Evolutionary conservation across 2,797 vertebrate species (phyloP), one percentile per base, ranked within the genome.

Genomic region (Fistularia tabacaria): DNA sequence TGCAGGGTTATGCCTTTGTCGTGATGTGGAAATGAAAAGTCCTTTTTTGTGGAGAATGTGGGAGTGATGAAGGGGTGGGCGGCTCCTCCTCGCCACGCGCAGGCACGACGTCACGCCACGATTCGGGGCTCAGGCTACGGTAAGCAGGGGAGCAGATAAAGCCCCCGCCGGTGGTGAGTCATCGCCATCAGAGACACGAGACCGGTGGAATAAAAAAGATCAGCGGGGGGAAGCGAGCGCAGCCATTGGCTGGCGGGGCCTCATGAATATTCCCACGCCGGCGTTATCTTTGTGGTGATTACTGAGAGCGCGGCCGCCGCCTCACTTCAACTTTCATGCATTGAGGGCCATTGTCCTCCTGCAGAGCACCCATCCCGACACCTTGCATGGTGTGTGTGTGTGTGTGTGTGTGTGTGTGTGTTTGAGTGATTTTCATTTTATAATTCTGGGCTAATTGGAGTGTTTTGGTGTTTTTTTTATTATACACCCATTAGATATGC

Each of bases 201-300:
- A 76, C 59, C 51, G 64, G 52, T 64, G 69, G 59, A 64, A 64
- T 60, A 44, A 73, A 76, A 61, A 71, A 38, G 48, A 59, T 49
- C 43, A 50, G 52, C 9, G 46, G 55, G 62, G 67, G 10, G 13
- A 13, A n/a, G 70, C 74, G 57, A 3, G 59, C 36, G 66, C 59
- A 68, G 81, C 71, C 76, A 67, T 11, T 37, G 48, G 54, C 62
- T 76, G n/a, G 49, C 8, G 4, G 49, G 10, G 9, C 67, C 81
- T 89, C 87, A 91, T 90, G 84, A 90, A 88, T 87, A 88, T 89
- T 80, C 72, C 75, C 81, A 88, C 79, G 80, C 76, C 59, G 67
- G 75, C 57, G 57, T 83, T 80, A 81, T 85, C 82, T 82, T 49
- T 73, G 64, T 75, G 77, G 84, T 84, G 83, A 76, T 84, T 81